Evolutionary conservation across 1,140 invertebrate genomes (phyloP).

Genomic region (Popillia japonica): DNA sequence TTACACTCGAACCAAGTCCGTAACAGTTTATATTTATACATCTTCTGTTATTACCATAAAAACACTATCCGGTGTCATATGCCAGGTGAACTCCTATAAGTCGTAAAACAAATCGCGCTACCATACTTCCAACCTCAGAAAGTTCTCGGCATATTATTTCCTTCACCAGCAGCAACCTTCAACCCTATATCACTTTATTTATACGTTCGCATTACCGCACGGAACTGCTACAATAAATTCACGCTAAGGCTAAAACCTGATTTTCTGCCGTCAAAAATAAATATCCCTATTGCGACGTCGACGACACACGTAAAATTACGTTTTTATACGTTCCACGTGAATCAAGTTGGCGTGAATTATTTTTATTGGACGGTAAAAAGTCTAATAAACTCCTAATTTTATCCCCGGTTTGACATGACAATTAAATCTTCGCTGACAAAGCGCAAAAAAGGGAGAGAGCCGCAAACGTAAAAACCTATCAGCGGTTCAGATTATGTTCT

Average conservation of each 20-base stretch:
- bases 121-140: constrained; percentile 9
- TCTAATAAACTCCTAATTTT: constrained; percentile 16
- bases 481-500: too few species aligned
- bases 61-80: constrained; percentile 16
- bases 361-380: constrained; percentile 25
- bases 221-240: constrained; percentile 35
- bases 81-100: constrained; percentile 5
- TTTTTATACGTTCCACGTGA: constrained; percentile 35
- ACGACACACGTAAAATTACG: constrained; percentile 28
- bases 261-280: constrained; percentile 29
- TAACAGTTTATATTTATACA: background rate
- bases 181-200: constrained; percentile 29
- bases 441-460: background rate
- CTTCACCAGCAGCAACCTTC: background rate
- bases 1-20: background rate
- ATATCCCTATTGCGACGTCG: constrained; percentile 33
- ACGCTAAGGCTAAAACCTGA: constrained; percentile 32
- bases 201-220: constrained; percentile 28
- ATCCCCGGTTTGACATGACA: constrained; percentile 9
- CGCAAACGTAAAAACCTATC: too few species aligned
- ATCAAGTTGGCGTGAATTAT: constrained; percentile 31
- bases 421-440: background rate
- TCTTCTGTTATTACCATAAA: constrained; percentile 8
- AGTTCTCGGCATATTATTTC: constrained; percentile 26
- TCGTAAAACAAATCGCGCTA: constrained; percentile 26